These are phyloP conservation scores for Drosophila hamatofila DNA, from an alignment of 2,888 invertebrate species.

Conservation along the genomic window DNA sequence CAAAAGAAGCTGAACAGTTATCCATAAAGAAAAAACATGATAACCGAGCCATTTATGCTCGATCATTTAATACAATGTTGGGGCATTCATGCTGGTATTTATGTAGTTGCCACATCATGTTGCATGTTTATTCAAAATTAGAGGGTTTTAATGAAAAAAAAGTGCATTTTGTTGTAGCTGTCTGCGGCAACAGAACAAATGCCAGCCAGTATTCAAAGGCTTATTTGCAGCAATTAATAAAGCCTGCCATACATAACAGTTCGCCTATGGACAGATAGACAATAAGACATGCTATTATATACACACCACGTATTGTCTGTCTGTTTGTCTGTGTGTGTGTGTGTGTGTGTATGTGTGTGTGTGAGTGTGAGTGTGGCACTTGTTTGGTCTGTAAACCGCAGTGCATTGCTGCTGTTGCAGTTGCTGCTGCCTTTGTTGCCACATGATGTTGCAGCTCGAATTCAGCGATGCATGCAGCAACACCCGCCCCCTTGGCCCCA, in stretches of 20 bases:
- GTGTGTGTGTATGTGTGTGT: slow-evolving; percentile 14
- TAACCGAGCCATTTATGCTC: background rate
- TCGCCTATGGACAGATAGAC: slow-evolving; percentile 16
- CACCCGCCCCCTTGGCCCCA: slow-evolving; percentile 41
- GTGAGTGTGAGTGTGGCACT: slow-evolving; percentile 22
- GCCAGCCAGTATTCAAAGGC: slow-evolving; percentile 24
- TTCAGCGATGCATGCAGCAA: slow-evolving; percentile 63
- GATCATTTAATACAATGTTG: slow-evolving; percentile 8
- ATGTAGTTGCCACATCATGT: slow-evolving; percentile 28
- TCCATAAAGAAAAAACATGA: background rate
- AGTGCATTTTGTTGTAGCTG: slow-evolving; percentile 32
- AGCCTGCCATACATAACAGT: slow-evolving; percentile 31
- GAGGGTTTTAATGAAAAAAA: slow-evolving; percentile 19
- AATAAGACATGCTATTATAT: slow-evolving; percentile 24
- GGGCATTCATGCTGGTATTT: slow-evolving; percentile 7
- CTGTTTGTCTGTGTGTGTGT: background rate
- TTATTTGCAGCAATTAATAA: slow-evolving; percentile 52
- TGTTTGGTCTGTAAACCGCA: slow-evolving; percentile 67
- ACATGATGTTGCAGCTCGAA: slow-evolving; percentile 64
- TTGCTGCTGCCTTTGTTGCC: slow-evolving; percentile 59
- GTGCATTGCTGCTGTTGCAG: slow-evolving; percentile 54
- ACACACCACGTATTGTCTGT: slow-evolving; percentile 4
- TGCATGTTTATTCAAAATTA: slow-evolving; percentile 63
- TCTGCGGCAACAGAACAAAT: slow-evolving; percentile 15
- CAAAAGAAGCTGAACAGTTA: background rate